Percentiles rank a stretch among this genome's conserved stretches.
phyloP scores from a whole-genome alignment of 64 coral and sea anemone species.

The Actinia tenebrosa region DNA sequence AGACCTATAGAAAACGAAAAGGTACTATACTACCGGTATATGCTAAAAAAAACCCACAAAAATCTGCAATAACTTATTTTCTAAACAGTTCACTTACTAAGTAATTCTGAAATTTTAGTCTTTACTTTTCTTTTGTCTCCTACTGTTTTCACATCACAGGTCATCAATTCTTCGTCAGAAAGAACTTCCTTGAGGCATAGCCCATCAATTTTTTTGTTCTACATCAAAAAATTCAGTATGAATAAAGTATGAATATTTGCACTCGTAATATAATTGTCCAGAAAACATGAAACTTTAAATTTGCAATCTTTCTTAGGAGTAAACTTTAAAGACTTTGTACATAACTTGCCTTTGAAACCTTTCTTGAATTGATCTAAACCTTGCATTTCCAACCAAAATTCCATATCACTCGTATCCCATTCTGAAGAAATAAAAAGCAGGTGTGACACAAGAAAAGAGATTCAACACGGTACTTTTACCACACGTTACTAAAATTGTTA shows the following conservation, averaged over 20 bases:
- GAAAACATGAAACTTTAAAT: conserved; percentile 8
- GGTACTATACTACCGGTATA: not conserved
- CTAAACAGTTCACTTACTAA: not conserved
- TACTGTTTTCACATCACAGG: not conserved
- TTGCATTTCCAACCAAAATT: conserved; percentile 28
- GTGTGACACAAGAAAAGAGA: not conserved
- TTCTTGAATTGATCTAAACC: conserved; percentile 22
- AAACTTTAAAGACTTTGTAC: not conserved
- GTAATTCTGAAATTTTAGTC: too few relatives aligned
- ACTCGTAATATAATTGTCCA: too few relatives aligned
- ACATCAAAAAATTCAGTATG: not conserved
- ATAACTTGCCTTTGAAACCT: conserved; percentile 28
- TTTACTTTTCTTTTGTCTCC: not conserved
- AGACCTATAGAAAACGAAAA: not conserved
- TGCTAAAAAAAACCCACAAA: not conserved
- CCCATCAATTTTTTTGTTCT: conserved; percentile 41
- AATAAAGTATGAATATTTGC: not conserved
- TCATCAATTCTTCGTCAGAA: not conserved
- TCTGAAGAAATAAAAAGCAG: conserved; percentile 1
- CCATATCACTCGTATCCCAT: conserved; percentile 13
- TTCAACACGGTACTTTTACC: not conserved
- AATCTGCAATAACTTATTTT: not conserved
- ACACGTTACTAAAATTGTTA: not conserved
- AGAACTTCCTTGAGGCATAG: conserved; percentile 21
- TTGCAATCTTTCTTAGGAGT: conserved; percentile 12